These are phyloP conservation scores for Syngnathus typhle DNA, from an alignment of 2,113 vertebrate genomes.

Conservation along the genomic window DNA sequence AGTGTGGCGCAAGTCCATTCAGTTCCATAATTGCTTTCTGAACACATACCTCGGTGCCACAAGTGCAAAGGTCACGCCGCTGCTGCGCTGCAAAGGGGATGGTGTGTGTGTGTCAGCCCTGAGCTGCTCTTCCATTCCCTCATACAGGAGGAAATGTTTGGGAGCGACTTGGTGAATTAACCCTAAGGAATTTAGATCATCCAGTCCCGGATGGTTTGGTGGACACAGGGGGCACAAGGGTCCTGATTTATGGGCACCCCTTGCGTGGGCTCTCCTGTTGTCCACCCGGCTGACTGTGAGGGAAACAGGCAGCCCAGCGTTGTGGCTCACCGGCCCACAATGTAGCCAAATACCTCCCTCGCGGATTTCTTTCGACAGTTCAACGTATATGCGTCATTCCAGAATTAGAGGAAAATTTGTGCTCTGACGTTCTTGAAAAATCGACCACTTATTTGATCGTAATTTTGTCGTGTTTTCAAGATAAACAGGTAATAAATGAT, in stretches of 20 bases:
- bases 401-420: not conserved
- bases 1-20: slow-evolving; percentile 42
- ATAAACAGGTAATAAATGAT: not conserved
- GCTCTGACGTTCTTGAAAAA: not conserved
- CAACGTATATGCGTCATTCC: not conserved
- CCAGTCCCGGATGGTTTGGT: slow-evolving; percentile 61
- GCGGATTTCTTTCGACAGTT: not conserved
- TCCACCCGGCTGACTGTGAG: slow-evolving; percentile 45
- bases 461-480: not conserved
- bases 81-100: slow-evolving; percentile 14
- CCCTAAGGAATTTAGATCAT: slow-evolving; percentile 74
- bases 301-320: slow-evolving; percentile 35
- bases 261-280: slow-evolving; percentile 61
- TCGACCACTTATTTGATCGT: not conserved
- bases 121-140: slow-evolving; percentile 25
- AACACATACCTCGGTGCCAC: slow-evolving; percentile 42
- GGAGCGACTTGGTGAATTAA: slow-evolving; percentile 69
- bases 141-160: slow-evolving; percentile 55
- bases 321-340: slow-evolving; percentile 17
- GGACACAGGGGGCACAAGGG: slow-evolving; percentile 63
- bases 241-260: slow-evolving; percentile 73
- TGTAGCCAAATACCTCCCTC: slow-evolving; percentile 8
- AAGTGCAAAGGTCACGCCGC: slow-evolving; percentile 62
- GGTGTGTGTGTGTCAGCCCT: slow-evolving; percentile 6
- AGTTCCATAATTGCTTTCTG: slow-evolving; percentile 39